These are phyloP conservation scores for Huso huso DNA, from an alignment of 2,797 vertebrate genomes.

Conservation along the genomic window DNA sequence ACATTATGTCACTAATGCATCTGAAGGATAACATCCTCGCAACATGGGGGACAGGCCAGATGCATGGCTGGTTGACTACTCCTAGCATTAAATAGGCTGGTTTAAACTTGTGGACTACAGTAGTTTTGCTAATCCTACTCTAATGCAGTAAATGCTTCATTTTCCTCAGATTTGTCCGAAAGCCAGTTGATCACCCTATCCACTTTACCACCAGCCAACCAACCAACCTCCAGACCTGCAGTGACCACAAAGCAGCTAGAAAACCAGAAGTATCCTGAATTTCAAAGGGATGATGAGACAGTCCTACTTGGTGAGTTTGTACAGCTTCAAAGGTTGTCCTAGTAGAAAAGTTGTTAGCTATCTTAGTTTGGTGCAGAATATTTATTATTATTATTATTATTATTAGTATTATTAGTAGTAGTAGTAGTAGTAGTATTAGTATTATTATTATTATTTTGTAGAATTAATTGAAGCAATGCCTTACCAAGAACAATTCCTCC, in stretches of 20 bases:
- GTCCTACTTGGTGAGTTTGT: neutral
- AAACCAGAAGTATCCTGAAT: neutral
- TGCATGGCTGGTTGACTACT: neutral
- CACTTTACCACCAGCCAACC: conserved; percentile 9
- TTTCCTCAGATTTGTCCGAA: conserved; percentile 20
- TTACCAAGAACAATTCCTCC: neutral
- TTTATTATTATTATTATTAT: neutral
- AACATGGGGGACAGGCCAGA: neutral
- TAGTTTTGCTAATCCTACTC: conserved; percentile 8
- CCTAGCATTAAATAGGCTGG: conserved; percentile 20
- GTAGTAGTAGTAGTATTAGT: neutral
- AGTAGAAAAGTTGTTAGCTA: neutral
- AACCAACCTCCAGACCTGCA: neutral
- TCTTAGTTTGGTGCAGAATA: neutral
- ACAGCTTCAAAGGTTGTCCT: neutral
- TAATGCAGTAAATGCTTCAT: conserved; percentile 7
- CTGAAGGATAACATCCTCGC: neutral
- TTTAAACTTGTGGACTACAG: conserved; percentile 14
- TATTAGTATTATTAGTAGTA: neutral
- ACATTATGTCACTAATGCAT: neutral
- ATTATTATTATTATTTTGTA: neutral
- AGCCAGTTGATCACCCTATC: conserved; percentile 16
- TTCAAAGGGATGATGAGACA: conserved; percentile 29
- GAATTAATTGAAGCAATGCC: neutral
- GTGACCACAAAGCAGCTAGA: neutral